Evolutionary conservation across 2,888 invertebrate species (phyloP).

Genomic region (Netelia inedita): DNA sequence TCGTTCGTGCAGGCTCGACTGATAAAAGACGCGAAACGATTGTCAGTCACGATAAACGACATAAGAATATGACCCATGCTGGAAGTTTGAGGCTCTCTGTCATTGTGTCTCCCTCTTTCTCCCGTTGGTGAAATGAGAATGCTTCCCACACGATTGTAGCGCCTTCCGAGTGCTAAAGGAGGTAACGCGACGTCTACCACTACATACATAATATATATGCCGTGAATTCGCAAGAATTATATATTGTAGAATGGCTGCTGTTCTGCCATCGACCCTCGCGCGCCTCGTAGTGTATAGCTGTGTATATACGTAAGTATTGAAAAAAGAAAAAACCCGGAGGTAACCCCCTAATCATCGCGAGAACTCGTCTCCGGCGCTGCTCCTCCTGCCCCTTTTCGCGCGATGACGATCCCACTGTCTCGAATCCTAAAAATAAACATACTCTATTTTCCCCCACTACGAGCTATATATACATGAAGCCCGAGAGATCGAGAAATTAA

Average conservation of each 20-base stretch:
- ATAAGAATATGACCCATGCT: not conserved
- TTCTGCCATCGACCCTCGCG: constrained; percentile 67
- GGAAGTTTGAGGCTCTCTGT: not conserved
- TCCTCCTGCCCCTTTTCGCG: constrained; percentile 3
- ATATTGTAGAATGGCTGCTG: constrained; percentile 57
- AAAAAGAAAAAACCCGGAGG: constrained; percentile 35
- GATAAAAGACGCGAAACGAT: not conserved
- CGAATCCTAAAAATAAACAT: constrained; percentile 67
- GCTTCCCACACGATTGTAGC: constrained; percentile 23
- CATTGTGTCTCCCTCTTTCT: not conserved
- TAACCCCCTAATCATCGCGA: constrained; percentile 61
- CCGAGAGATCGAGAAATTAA: constrained; percentile 42
- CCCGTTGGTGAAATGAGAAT: not conserved
- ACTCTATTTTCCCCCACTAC: constrained; percentile 57
- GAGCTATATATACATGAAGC: constrained; percentile 19
- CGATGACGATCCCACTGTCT: constrained; percentile 43
- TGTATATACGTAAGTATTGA: constrained; percentile 26
- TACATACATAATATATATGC: constrained; percentile 33
- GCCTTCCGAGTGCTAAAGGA: constrained; percentile 37
- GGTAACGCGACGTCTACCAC: constrained; percentile 7
- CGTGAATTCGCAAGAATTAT: constrained; percentile 56
- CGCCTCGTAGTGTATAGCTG: constrained; percentile 26
- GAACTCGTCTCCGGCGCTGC: constrained; percentile 23
- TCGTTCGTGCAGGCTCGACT: not conserved
- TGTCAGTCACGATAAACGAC: not conserved